A percentile compares a stretch with the other conserved stretches of the same genome.
Conservation (phyloP, 2,797 vertebrate genomes). For the Alfaro cultratus region DNA sequence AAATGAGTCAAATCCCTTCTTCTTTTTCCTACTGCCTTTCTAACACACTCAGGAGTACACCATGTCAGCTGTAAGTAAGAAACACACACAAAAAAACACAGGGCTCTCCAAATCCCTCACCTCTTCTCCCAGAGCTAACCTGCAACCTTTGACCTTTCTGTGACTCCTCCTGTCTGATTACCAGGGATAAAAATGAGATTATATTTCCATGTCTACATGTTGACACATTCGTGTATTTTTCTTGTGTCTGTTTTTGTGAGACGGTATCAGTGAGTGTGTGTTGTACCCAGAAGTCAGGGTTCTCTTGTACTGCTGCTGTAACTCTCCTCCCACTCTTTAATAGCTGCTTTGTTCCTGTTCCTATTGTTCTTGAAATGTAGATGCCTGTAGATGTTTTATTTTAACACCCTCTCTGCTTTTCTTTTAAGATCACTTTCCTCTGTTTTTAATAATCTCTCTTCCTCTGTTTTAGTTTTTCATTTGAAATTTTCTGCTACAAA, state of each 20-base stretch:
- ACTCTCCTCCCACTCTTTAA: slow-evolving; percentile 69
- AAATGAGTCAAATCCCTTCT: slow-evolving; percentile 79
- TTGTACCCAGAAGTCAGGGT: slow-evolving; percentile 43
- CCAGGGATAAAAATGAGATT: slow-evolving; percentile 24
- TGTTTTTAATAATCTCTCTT: neutral
- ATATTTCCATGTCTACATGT: slow-evolving; percentile 24
- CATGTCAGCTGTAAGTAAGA: slow-evolving; percentile 98
- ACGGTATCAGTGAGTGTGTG: slow-evolving; percentile 28
- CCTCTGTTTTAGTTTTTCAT: neutral
- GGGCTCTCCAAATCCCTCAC: slow-evolving; percentile 31
- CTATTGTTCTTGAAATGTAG: slow-evolving; percentile 46
- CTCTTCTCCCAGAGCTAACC: slow-evolving; percentile 42
- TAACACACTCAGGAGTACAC: slow-evolving; percentile 96
- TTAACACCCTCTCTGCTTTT: slow-evolving; percentile 11
- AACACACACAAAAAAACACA: slow-evolving; percentile 74
- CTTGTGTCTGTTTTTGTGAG: slow-evolving; percentile 26
- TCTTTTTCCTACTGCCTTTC: slow-evolving; percentile 87
- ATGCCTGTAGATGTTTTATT: slow-evolving; percentile 46
- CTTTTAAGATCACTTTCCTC: neutral
- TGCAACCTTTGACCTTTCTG: slow-evolving; percentile 53
- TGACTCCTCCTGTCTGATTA: slow-evolving; percentile 60
- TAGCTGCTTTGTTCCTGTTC: slow-evolving; percentile 47
- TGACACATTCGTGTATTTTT: neutral
- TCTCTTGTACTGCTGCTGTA: slow-evolving; percentile 76
- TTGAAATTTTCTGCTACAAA: slow-evolving; percentile 5